phyloP scores from a whole-genome alignment of 1,140 invertebrate genomes.

The Drosophila serrata region DNA sequence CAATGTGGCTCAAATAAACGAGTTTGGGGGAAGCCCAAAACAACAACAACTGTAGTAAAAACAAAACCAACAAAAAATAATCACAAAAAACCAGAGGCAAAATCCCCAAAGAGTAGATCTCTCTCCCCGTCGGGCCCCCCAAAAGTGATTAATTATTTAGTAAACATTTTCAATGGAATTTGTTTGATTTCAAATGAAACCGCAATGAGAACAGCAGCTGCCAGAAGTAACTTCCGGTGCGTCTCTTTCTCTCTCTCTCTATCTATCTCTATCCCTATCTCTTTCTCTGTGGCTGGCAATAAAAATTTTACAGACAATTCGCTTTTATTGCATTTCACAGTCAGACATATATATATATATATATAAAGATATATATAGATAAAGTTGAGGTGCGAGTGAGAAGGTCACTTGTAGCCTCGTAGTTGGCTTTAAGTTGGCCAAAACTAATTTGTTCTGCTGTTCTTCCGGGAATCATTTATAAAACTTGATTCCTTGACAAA shows the following conservation, averaged over 20 bases:
- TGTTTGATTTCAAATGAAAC: slow-evolving; percentile 59
- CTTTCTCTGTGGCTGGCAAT: slow-evolving; percentile 36
- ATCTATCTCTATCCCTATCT: too few species aligned
- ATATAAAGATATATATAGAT: background rate
- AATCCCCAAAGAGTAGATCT: background rate
- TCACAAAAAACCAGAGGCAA: slow-evolving; percentile 1
- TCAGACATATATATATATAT: background rate
- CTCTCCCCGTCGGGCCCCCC: background rate
- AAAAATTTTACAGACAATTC: slow-evolving; percentile 72
- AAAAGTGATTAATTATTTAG: slow-evolving; percentile 51
- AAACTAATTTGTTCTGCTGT: slow-evolving; percentile 12
- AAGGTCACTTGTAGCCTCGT: slow-evolving; percentile 4
- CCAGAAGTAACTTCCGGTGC: slow-evolving; percentile 30
- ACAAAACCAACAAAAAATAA: slow-evolving; percentile 1
- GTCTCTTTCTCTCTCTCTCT: background rate
- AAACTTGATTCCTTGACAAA: background rate
- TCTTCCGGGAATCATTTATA: slow-evolving; percentile 2
- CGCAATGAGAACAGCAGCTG: slow-evolving; percentile 45
- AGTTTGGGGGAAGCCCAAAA: background rate
- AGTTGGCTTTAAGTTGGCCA: slow-evolving; percentile 12
- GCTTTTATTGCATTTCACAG: slow-evolving; percentile 58
- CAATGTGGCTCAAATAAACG: slow-evolving; percentile 45
- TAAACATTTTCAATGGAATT: slow-evolving; percentile 48
- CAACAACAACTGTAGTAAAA: background rate
- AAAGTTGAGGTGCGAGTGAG: slow-evolving; percentile 12